phyloP scores from a whole-genome alignment of 1,140 invertebrate genomes.

The Dreissena polymorpha region DNA sequence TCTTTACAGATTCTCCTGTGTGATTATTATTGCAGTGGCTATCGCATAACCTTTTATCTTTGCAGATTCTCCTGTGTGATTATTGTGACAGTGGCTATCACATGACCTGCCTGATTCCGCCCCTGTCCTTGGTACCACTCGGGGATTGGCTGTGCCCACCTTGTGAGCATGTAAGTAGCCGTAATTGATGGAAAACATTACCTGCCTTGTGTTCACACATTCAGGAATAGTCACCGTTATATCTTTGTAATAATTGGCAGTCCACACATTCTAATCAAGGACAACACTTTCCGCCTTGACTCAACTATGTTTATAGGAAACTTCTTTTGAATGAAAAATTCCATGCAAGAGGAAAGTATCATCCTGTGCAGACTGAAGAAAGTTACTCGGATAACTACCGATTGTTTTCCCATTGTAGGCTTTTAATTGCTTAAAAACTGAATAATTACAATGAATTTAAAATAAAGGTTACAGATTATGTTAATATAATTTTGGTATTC shows the following conservation, averaged over 20 bases:
- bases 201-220: not conserved
- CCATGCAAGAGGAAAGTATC: no score
- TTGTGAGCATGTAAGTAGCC: constrained; percentile 45
- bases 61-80: no score
- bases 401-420: not conserved
- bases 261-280: no score
- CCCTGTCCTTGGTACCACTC: constrained; percentile 26
- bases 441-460: not conserved
- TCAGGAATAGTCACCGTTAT: not conserved
- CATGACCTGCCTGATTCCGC: constrained; percentile 34
- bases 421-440: not conserved
- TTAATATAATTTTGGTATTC: not conserved
- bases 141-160: constrained; percentile 40
- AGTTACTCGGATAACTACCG: not conserved
- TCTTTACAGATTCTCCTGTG: no score
- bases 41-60: no score
- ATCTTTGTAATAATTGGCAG: not conserved
- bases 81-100: no score
- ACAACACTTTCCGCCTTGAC: no score
- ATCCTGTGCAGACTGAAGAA: no score
- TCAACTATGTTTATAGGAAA: no score
- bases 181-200: not conserved
- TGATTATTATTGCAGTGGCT: no score
- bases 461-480: not conserved
- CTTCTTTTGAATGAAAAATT: no score